Base-by-base conservation (phyloP, 2,797 vertebrate genomes). In the Diplodus sargus region DNA sequence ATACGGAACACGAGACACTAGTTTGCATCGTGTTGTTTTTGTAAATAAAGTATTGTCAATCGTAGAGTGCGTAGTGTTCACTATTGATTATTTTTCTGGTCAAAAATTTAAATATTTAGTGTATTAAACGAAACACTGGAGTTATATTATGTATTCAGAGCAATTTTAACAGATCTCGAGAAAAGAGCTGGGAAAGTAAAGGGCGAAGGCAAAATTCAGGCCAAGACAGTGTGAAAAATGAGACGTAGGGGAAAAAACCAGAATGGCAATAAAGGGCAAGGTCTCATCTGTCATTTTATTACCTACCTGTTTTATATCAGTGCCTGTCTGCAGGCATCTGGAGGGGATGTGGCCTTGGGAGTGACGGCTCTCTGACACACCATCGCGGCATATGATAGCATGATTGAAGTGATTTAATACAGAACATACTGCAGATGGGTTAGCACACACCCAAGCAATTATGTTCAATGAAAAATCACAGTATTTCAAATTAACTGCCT, bases 331-430 rank as follows among this genome's bases (percentile, higher is more conserved):
- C 62, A 62, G 74, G 49, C 83, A 86, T 91, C 83, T 91, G 88
- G 78, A 81, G 43, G 51, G 51, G 78, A 85, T 85, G 79, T 82
- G 75, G 68, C 84, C 84, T 85, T 89, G 83, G 62, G 53, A 85
- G 66, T 57, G 66, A 85, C 62, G 20, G 71, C 67, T 83, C 74
- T 84, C 75, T 71, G 81, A 87, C 60, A 78, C 82, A 87, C n/a
- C 78, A 82, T 63, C 79, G 43, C 42, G 0, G 30, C 76, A 83
- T 68, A 85, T 70, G 82, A 90, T 81, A 78, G 61, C 64, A 87
- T 82, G 70, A 84, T 60, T 76, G 42, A 79, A 78, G 75, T 79
- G 87, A 89, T 90, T 87, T 84, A 92, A 89, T 72, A 39, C 43
- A 60, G 56, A 54, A 86, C 65, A 57, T n/a, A 69, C 57, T 74